Evolutionary conservation across 2,113 vertebrate genomes (phyloP), one percentile per base, ranked within the genome.

Genomic region (Pyrgilauda ruficollis): DNA sequence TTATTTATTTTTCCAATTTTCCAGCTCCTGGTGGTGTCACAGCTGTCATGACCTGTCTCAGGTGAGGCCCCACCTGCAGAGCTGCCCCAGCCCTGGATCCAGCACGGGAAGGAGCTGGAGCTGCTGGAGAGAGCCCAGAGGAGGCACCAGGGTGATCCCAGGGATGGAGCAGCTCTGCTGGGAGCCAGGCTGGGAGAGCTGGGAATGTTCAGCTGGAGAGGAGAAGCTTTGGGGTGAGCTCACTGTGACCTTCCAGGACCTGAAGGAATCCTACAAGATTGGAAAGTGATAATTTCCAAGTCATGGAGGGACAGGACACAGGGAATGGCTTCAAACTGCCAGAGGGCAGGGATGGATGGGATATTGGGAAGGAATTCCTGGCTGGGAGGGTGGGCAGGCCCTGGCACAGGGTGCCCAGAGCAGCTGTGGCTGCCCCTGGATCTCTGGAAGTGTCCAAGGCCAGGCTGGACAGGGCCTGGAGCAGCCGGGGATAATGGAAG

Each of bases 401-500:
- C 27, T 53, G 50, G 27, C 14, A 28, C 9, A 13, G 24, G 47
- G 18, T 31, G 6, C 31, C 30, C 53, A 69, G 43, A 14, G 43
- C 2, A 33, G 6, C 18, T 82, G 53, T 28, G 53, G 30, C 52
- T 47, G 35, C n/a, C 11, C 35, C 43, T 61, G 46, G 35, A 58
- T 68, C 64, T 52, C 52, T 39, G 43, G 28, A 1, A 23, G 9
- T 19, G 19, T 1, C 30, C 79, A 9, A 43, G 44, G 15, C 19
- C 55, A 43, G 66, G 30, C 0, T 67, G 77, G 76, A 53, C 13
- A 0, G 30, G 5, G 28, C 9, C 35, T 24, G 61, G 41, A 67
- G 1, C 35, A 41, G 0, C 3, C 15, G 70, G 79, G 79, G 12
- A 41, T 1, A 7, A 7, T n/a, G 30, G 28, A 0, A 69, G 9